phyloP scores from a whole-genome alignment of 2,888 invertebrate species.

The Fabriciana adippe region DNA sequence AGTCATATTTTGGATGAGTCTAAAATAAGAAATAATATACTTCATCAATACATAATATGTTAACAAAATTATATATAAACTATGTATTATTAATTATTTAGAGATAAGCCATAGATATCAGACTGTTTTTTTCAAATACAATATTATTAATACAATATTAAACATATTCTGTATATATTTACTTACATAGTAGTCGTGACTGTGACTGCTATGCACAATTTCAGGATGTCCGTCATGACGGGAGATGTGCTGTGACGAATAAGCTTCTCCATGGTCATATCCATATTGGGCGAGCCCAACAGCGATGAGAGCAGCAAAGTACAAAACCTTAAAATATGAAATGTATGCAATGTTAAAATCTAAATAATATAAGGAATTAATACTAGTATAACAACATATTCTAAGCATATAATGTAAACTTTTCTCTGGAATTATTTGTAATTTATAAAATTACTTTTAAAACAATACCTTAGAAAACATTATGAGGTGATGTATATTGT shows the following conservation, averaged over 20 bases:
- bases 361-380: too few relatives aligned
- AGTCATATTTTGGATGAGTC: slow-evolving; percentile 58
- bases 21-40: slow-evolving; percentile 31
- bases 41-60: too few relatives aligned
- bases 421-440: too few relatives aligned
- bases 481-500: too few relatives aligned
- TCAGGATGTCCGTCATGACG: slow-evolving; percentile 45
- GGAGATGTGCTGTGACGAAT: slow-evolving; percentile 47
- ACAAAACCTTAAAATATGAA: slow-evolving; percentile 42
- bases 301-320: slow-evolving; percentile 41
- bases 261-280: slow-evolving; percentile 44
- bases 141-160: background rate
- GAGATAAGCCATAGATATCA: too few relatives aligned
- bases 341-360: too few relatives aligned
- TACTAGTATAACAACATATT: too few relatives aligned
- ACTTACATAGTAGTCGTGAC: slow-evolving; percentile 59
- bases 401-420: too few relatives aligned
- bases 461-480: too few relatives aligned
- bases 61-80: background rate
- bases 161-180: background rate
- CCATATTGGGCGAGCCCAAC: slow-evolving; percentile 48
- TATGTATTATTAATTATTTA: too few relatives aligned
- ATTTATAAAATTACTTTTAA: too few relatives aligned
- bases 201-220: slow-evolving; percentile 28
- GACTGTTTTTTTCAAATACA: too few relatives aligned